These are phyloP conservation scores for Notodonta dromedarius DNA, from an alignment of 2,888 invertebrate species.

Conservation along the genomic window DNA sequence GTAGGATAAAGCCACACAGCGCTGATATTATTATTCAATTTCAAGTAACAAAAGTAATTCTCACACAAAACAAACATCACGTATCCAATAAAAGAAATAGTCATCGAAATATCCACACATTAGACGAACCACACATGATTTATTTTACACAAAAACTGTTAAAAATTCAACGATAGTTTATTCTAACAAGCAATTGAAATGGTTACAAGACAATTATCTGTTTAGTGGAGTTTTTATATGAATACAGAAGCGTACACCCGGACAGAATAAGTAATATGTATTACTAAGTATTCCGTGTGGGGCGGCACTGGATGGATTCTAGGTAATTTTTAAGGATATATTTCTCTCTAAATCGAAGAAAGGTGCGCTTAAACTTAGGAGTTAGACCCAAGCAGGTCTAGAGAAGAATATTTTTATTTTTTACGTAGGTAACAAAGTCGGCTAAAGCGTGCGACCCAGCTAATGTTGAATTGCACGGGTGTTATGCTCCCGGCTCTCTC, in stretches of 20 bases:
- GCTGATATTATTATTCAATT: too few species aligned
- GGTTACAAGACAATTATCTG: conserved; percentile 26
- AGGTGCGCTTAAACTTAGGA: conserved; percentile 6
- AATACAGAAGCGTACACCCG: conserved; percentile 12
- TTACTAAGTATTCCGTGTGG: not conserved
- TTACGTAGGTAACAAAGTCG: too few species aligned
- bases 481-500: too few species aligned
- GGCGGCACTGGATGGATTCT: conserved; percentile 14
- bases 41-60: not conserved
- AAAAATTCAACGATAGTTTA: conserved; percentile 15
- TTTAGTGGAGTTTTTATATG: conserved; percentile 22
- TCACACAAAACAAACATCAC: not conserved
- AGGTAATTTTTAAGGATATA: conserved; percentile 24
- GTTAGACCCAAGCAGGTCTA: not conserved
- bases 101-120: not conserved
- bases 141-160: conserved; percentile 1
- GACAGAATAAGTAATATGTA: not conserved
- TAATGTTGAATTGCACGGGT: too few species aligned
- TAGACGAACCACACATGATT: not conserved
- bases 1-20: too few species aligned
- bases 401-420: conserved; percentile 7
- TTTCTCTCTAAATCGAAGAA: conserved; percentile 13
- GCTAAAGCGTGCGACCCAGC: too few species aligned
- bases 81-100: not conserved
- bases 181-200: conserved; percentile 23